Percentiles rank a stretch among this genome's conserved stretches.
Conservation (phyloP, 2,797 vertebrate species). For the Sitta carolinensis region DNA sequence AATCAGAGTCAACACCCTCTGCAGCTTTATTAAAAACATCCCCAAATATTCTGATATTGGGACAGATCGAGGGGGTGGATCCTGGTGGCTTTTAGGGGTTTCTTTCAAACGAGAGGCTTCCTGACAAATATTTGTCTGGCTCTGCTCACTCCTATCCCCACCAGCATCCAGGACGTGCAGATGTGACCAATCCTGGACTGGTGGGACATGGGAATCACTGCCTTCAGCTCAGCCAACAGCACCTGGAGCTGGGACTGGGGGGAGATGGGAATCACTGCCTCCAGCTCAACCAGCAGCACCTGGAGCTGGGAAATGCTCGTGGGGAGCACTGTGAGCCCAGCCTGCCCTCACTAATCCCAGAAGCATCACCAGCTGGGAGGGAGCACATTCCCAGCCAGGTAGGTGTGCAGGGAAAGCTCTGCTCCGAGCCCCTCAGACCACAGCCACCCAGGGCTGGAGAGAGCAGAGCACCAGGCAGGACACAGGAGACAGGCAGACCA, state of each 20-base stretch:
- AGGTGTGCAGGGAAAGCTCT: accelerated
- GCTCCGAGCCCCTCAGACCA: accelerated
- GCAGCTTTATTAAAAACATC: background rate
- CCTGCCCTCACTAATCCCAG: background rate
- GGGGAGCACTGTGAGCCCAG: background rate
- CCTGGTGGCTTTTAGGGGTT: background rate
- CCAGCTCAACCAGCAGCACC: background rate
- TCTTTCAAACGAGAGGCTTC: background rate
- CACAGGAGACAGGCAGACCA: background rate
- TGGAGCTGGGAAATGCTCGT: accelerated
- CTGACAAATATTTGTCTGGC: background rate
- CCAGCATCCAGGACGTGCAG: background rate
- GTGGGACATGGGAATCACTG: accelerated
- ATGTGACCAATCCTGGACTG: background rate
- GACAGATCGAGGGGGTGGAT: background rate
- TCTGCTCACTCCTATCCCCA: background rate
- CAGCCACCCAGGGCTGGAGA: background rate
- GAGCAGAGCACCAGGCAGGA: background rate
- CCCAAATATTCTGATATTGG: background rate
- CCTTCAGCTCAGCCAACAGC: accelerated
- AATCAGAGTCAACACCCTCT: background rate
- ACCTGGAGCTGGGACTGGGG: too few relatives aligned
- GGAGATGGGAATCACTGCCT: background rate
- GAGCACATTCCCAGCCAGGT: background rate
- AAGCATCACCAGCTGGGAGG: background rate